Percentiles rank a stretch among this genome's conserved stretches.
phyloP scores from a whole-genome alignment of 23 tunicate species.

The Diplosoma virens region DNA sequence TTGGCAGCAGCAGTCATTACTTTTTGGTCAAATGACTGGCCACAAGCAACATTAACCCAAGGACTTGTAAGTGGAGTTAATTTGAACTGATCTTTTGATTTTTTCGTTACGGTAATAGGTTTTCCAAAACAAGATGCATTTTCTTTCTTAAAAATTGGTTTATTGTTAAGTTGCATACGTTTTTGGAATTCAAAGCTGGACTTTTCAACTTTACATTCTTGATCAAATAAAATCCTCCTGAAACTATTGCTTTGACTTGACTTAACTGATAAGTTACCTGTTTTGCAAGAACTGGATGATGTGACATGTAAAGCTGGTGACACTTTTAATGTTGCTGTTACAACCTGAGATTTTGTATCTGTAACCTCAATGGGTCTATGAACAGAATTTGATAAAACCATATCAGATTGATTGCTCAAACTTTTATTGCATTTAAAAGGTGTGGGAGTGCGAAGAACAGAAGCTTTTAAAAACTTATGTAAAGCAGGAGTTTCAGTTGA shows the following conservation, averaged over 20 bases:
- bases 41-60: constrained; percentile 83
- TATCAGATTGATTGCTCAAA: too few relatives aligned
- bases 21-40: constrained; percentile 66
- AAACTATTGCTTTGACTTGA: background rate
- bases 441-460: constrained; percentile 72
- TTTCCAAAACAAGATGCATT: background rate
- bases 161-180: background rate
- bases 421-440: constrained; percentile 84
- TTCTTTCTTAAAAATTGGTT: constrained; percentile 21
- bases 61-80: constrained; percentile 12
- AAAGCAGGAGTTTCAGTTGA: constrained; percentile 55
- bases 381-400: too few relatives aligned
- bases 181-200: background rate
- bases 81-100: background rate
- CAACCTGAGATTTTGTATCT: too few relatives aligned
- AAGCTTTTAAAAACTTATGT: constrained; percentile 52
- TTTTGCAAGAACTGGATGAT: too few relatives aligned
- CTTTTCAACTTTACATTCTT: background rate
- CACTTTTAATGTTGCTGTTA: too few relatives aligned
- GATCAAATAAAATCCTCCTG: background rate
- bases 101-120: constrained; percentile 17
- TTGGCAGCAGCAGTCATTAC: constrained; percentile 86
- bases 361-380: too few relatives aligned
- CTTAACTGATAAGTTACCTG: too few relatives aligned
- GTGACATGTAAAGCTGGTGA: too few relatives aligned